These are phyloP conservation scores for Choreutis nemorana DNA, from an alignment of 2,888 invertebrate genomes.

Conservation along the genomic window DNA sequence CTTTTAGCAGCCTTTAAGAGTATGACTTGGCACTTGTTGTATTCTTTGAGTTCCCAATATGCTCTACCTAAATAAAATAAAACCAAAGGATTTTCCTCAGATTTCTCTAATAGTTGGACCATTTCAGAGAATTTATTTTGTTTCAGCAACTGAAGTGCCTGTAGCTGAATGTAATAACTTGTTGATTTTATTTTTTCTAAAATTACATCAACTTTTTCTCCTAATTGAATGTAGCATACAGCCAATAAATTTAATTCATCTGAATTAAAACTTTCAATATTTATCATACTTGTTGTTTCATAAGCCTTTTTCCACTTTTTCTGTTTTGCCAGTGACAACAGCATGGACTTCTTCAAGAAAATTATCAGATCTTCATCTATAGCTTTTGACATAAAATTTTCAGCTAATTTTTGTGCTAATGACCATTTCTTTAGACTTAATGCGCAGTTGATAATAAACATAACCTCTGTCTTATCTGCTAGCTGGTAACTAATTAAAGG, in stretches of 20 bases:
- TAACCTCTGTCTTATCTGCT: conserved; percentile 37
- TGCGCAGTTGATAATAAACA: conserved; percentile 43
- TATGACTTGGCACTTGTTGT: conserved; percentile 68
- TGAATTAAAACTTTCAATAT: conserved; percentile 21
- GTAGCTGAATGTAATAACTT: conserved; percentile 40
- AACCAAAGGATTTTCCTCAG: conserved; percentile 47
- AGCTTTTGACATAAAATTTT: conserved; percentile 42
- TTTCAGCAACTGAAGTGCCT: conserved; percentile 56
- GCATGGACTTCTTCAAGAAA: conserved; percentile 31
- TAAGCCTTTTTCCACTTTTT: conserved; percentile 64
- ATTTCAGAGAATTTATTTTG: conserved; percentile 62
- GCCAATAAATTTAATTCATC: conserved; percentile 34
- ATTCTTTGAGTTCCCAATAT: conserved; percentile 66
- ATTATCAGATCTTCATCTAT: conserved; percentile 28
- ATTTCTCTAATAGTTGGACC: conserved; percentile 52
- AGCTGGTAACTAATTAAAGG: conserved; percentile 45
- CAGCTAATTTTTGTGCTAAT: conserved; percentile 41
- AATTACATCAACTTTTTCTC: conserved; percentile 27
- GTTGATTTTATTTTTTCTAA: conserved; percentile 29
- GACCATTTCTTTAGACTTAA: conserved; percentile 48
- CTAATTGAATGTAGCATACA: conserved; percentile 41
- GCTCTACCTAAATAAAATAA: conserved; percentile 69
- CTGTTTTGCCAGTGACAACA: conserved; percentile 37
- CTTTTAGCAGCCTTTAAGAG: conserved; percentile 76
- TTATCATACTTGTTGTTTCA: conserved; percentile 29